Evolutionary conservation across 1,140 invertebrate species (phyloP).

Genomic region (Cecropterus lyciades): DNA sequence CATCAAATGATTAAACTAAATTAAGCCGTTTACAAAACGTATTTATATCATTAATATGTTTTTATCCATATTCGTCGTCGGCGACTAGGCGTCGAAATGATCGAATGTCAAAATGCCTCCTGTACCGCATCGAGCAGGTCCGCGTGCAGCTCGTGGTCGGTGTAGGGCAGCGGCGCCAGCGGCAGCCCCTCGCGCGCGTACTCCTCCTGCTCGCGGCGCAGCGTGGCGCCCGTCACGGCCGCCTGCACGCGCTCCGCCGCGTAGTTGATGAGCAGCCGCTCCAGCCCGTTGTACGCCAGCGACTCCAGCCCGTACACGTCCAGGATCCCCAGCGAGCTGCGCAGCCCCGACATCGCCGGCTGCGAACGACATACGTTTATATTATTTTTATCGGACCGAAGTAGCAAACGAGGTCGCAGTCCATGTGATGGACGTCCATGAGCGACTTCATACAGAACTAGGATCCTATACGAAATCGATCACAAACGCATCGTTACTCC

Average conservation of each 20-base stretch:
- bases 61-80: too few relatives aligned
- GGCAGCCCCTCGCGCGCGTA: slow-evolving; percentile 88
- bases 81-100: too few relatives aligned
- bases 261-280: slow-evolving; percentile 95
- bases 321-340: slow-evolving; percentile 88
- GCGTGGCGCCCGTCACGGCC: slow-evolving; percentile 87
- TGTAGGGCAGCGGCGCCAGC: slow-evolving; percentile 58
- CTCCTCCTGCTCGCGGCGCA: slow-evolving; percentile 94
- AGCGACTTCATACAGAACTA: too few relatives aligned
- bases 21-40: too few relatives aligned
- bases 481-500: too few relatives aligned
- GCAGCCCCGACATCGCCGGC: slow-evolving; percentile 72
- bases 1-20: too few relatives aligned
- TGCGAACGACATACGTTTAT: too few relatives aligned
- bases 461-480: too few relatives aligned
- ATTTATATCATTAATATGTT: too few relatives aligned
- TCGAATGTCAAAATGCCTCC: neutral
- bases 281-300: slow-evolving; percentile 89
- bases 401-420: too few relatives aligned
- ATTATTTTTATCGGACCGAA: too few relatives aligned
- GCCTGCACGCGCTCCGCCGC: slow-evolving; percentile 96
- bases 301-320: slow-evolving; percentile 96
- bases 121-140: slow-evolving; percentile 65
- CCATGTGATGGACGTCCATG: too few relatives aligned
- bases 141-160: slow-evolving; percentile 60